Conservation (phyloP, 2,888 invertebrate genomes). For the Amphimallon solstitiale region DNA sequence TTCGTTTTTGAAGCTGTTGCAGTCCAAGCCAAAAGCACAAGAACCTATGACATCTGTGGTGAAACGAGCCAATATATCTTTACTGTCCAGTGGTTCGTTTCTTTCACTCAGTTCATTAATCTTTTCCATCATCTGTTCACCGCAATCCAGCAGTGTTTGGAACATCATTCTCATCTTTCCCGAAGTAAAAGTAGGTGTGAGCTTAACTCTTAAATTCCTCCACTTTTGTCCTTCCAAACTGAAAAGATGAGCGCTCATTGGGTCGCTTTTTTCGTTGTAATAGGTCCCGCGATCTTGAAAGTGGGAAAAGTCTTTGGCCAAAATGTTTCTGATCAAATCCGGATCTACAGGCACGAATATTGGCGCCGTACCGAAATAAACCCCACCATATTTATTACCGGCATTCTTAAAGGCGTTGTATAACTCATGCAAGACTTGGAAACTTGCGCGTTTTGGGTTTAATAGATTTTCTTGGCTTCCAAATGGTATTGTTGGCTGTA, state of each 20-base stretch:
- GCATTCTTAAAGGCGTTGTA: conserved; percentile 57
- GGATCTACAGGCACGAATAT: conserved; percentile 71
- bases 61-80: conserved; percentile 66
- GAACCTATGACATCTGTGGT: conserved; percentile 69
- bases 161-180: conserved; percentile 48
- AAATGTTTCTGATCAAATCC: conserved; percentile 61
- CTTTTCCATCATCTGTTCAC: conserved; percentile 30
- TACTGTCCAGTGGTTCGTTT: conserved; percentile 41
- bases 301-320: conserved; percentile 68
- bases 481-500: conserved; percentile 16
- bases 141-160: conserved; percentile 35
- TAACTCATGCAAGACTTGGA: conserved; percentile 2
- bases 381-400: conserved; percentile 64
- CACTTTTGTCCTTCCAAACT: conserved; percentile 67
- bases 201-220: conserved; percentile 58
- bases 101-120: conserved; percentile 13
- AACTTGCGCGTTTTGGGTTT: conserved; percentile 12
- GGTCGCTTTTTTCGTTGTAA: conserved; percentile 68
- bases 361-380: conserved; percentile 72
- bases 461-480: conserved; percentile 27
- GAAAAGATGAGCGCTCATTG: conserved; percentile 68
- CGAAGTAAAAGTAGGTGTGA: conserved; percentile 46
- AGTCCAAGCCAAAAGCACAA: conserved; percentile 70
- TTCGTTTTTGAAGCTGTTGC: conserved; percentile 66
- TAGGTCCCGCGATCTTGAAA: conserved; percentile 71